A percentile compares a stretch with the other conserved stretches of the same genome.
Evolutionary conservation across 2,797 vertebrate species (phyloP).

Genomic region (Hemitrygon akajei): DNA sequence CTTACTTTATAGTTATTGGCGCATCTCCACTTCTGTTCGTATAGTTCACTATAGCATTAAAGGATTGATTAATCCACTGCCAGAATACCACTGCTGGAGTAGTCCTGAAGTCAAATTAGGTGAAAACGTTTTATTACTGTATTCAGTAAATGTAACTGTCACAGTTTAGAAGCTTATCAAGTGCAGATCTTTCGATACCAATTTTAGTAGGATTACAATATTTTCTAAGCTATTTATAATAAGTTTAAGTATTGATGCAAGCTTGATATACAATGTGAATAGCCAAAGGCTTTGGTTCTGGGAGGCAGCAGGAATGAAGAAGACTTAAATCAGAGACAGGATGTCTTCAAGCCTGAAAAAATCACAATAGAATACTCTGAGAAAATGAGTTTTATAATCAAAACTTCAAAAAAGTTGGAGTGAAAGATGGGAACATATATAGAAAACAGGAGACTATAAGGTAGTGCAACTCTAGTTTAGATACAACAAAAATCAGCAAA

Average conservation of each 20-base stretch:
- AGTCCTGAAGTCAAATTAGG: slow-evolving; percentile 61
- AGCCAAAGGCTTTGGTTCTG: neutral
- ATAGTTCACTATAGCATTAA: slow-evolving; percentile 95
- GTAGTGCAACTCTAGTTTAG: neutral
- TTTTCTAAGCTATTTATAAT: neutral
- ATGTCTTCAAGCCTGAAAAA: neutral
- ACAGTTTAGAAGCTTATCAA: neutral
- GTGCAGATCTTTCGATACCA: neutral
- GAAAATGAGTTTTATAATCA: too few relatives aligned
- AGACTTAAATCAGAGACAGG: neutral
- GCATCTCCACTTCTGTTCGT: slow-evolving; percentile 95
- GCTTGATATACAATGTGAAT: neutral
- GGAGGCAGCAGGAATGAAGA: neutral
- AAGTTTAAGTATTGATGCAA: neutral
- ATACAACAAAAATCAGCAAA: neutral
- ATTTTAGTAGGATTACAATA: slow-evolving; percentile 9
- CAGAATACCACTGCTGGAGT: slow-evolving; percentile 90
- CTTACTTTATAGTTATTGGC: slow-evolving; percentile 81
- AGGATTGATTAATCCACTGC: slow-evolving; percentile 99
- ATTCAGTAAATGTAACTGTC: slow-evolving; percentile 29
- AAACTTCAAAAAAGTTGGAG: too few relatives aligned
- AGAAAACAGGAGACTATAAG: too few relatives aligned
- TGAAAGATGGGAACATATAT: too few relatives aligned
- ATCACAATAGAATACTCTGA: too few relatives aligned
- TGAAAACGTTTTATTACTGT: slow-evolving; percentile 38